Base-by-base conservation (phyloP, 2,888 invertebrate genomes). In the Tachina grossa region DNA sequence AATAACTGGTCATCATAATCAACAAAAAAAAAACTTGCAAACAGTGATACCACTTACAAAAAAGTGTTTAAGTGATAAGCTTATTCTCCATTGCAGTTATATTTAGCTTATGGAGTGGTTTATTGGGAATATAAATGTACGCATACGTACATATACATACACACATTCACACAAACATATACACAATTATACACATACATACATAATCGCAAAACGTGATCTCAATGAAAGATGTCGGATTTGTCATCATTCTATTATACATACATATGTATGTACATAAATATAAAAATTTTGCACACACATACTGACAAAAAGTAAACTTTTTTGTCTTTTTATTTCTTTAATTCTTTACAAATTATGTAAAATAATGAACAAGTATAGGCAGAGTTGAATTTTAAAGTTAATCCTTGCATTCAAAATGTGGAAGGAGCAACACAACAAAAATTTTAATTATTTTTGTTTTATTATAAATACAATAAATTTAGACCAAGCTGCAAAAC, bases 151-250 rank as follows among this genome's bases (percentile, higher is more conserved):
- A 47, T 16, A 9, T 13, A 43, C 14, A 43, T n/a, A 53, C 19
- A 41, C 8, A 59, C 9, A 31, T 31, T 31, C 31, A 31, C 31
- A 31, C 31, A 31, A 5, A 31, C 31, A 31, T 31, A 31, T 6
- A 31, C 2, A 4, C 4, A 59, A n/a, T 45, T 9, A 61, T 0
- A 43, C 14, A 45, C 19, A 66, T 16, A 68, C 2, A n/a, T 57
- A 63, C 9, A 9, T 8, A 47, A 9, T 47, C 11, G 11, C n/a
- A 76, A 82, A 83, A 83, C 77, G 78, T 83, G 83, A 78, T 78
- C 77, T 83, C 72, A 77, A 78, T 83, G 77, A 68, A 78, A 83
- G 77, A 83, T 78, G 83, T 61, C 83, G 74, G 72, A 78, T 83
- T 83, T 83, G 83, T 68, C 83, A 83, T 72, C 57, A 74, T 78